These are phyloP conservation scores for Australoheros scitulus DNA, from an alignment of 2,113 vertebrate species.

Conservation along the genomic window DNA sequence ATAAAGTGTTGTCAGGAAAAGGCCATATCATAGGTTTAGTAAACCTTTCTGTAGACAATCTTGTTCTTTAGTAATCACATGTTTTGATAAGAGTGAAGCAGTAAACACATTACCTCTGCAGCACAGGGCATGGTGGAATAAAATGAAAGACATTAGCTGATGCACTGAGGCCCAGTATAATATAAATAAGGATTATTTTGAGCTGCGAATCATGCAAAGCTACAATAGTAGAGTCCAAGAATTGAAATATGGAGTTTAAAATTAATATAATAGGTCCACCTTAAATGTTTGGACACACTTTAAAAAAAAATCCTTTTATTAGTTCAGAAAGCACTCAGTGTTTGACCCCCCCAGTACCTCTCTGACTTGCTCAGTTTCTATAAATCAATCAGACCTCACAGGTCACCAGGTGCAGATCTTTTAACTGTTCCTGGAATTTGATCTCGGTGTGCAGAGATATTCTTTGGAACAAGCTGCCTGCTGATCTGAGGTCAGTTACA, in stretches of 20 bases:
- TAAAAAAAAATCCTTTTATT: background rate
- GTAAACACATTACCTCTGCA: background rate
- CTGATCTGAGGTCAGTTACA: background rate
- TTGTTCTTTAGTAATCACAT: slow-evolving; percentile 6
- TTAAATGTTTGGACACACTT: background rate
- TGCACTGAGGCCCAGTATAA: background rate
- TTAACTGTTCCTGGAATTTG: background rate
- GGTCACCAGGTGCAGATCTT: background rate
- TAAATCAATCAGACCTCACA: background rate
- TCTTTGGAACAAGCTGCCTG: background rate
- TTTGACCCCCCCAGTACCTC: background rate
- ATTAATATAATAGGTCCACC: background rate
- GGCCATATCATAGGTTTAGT: slow-evolving; percentile 4
- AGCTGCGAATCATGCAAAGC: background rate
- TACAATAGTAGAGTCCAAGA: background rate
- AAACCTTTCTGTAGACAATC: background rate
- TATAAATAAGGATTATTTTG: background rate
- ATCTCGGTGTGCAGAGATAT: background rate
- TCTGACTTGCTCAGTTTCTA: background rate
- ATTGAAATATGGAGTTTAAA: background rate
- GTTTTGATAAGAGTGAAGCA: slow-evolving; percentile 27
- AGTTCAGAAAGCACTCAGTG: background rate
- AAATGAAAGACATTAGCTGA: background rate
- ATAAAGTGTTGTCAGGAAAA: slow-evolving; percentile 4
- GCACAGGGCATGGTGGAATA: background rate